Evolutionary conservation across 2,113 vertebrate genomes (phyloP).

Genomic region (Tympanuchus pallidicinctus): DNA sequence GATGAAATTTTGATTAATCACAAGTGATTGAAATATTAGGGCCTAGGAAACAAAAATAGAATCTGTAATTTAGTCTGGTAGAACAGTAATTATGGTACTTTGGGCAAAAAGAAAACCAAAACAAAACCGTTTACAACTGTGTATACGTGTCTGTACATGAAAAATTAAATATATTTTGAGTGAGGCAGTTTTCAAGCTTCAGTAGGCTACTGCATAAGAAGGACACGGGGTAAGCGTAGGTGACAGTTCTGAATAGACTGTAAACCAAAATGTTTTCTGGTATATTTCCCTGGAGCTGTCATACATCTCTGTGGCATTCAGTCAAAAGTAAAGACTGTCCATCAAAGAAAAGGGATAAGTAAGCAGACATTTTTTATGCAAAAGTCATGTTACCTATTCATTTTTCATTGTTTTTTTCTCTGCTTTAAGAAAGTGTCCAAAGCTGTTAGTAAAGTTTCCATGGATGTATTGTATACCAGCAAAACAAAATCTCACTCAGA

Average conservation of each 20-base stretch:
- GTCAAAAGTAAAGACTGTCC: background rate
- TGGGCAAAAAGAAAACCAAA: background rate
- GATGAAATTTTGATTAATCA: background rate
- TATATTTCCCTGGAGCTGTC: background rate
- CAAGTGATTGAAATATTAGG: background rate
- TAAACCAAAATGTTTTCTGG: background rate
- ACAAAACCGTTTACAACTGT: background rate
- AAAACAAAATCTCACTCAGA: background rate
- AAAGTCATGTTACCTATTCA: background rate
- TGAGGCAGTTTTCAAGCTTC: background rate
- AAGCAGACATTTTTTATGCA: background rate
- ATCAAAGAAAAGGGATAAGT: background rate
- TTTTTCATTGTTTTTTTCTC: background rate
- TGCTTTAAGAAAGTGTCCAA: background rate
- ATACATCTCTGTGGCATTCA: background rate
- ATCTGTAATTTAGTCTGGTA: background rate
- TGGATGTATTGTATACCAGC: background rate
- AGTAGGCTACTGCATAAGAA: background rate
- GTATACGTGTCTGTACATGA: accelerated
- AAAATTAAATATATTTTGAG: background rate
- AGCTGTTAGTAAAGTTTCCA: background rate
- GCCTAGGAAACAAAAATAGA: background rate
- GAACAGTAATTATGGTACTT: background rate
- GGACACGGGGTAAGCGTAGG: background rate
- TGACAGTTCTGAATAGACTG: background rate